These are phyloP conservation scores for Gymnogyps californianus DNA, from an alignment of 2,113 vertebrate genomes.

Conservation along the genomic window DNA sequence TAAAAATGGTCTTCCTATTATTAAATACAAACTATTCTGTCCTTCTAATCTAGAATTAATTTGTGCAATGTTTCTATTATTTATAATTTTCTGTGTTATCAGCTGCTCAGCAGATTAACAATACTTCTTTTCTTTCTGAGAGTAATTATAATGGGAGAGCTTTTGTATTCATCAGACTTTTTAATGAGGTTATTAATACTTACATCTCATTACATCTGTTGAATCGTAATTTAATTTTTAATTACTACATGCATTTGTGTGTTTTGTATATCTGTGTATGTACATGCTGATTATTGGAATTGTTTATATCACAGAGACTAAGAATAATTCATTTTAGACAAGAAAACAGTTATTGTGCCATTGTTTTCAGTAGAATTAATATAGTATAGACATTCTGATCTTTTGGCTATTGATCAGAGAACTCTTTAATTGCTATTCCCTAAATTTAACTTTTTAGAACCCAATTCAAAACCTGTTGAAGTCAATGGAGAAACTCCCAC, in stretches of 20 bases:
- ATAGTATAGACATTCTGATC: background rate
- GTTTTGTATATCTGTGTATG: background rate
- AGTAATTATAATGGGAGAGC: slow-evolving; percentile 45
- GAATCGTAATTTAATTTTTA: slow-evolving; percentile 56
- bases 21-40: slow-evolving; percentile 40
- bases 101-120: slow-evolving; percentile 54
- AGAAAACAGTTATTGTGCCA: background rate
- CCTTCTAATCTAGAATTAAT: slow-evolving; percentile 60
- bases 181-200: slow-evolving; percentile 66
- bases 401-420: background rate
- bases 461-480: background rate
- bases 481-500: background rate
- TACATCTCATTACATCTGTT: slow-evolving; percentile 41
- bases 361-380: background rate
- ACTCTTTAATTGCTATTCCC: background rate
- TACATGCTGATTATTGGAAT: background rate
- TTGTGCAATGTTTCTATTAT: slow-evolving; percentile 53
- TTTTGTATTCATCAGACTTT: slow-evolving; percentile 59
- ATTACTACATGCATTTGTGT: slow-evolving; percentile 28
- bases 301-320: background rate
- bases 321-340: slow-evolving; percentile 3
- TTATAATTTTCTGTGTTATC: slow-evolving; percentile 66
- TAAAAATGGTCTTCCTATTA: slow-evolving; percentile 23
- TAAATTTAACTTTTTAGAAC: background rate
- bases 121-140: slow-evolving; percentile 5